Base-by-base conservation (phyloP, 92 coral and sea anemone genomes). In the Bergia puertoricense region DNA sequence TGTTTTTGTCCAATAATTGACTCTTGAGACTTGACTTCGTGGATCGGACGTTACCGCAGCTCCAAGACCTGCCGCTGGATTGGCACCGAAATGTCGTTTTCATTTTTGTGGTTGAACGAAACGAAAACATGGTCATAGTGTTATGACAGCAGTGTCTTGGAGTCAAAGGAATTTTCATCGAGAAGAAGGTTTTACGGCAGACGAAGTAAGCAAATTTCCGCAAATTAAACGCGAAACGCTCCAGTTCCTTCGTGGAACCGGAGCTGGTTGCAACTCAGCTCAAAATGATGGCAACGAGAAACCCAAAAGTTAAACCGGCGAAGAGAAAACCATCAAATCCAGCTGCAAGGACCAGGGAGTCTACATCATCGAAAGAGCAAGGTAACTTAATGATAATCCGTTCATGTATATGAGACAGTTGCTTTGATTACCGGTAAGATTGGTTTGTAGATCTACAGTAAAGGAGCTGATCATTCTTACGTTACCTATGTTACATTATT, bases 201-300 rank as follows among this genome's bases (percentile, higher is more conserved):
- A 23, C 56, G 48, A 16, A 18, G 45, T 14, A 37, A 37, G 65
- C 30, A 76, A 74, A 38, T 42, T 74, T 6, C 78, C 42, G 46
- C 22, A 20, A 7, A 38, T 74, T 39, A 38, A 45, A 68, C 57
- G 9, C 77, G 38, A 69, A 37, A 62, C 45, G 76, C 3, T 83
- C 40, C 30, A 43, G 43, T 66, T 68, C 16, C 72, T 68, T 82
- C 72, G 86, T 67, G 86, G 72, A 66, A 67, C 56, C 44, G 20
- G 40, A 71, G 42, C 62, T n/a, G 2, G 74, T 69, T 69, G 81
- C 81, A 66, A 66, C 67, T 68, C 68, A 59, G 30, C 2, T 20
- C 68, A 71, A 84, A 18, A 84, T 84, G 79, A 71, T 84, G 87
- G 87, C 87, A 45, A 84, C 87, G n/a, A 69, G 87, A 46, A 84